These are phyloP conservation scores for Vicugna pacos DNA, from an alignment of 2,113 vertebrate genomes.

Conservation along the genomic window DNA sequence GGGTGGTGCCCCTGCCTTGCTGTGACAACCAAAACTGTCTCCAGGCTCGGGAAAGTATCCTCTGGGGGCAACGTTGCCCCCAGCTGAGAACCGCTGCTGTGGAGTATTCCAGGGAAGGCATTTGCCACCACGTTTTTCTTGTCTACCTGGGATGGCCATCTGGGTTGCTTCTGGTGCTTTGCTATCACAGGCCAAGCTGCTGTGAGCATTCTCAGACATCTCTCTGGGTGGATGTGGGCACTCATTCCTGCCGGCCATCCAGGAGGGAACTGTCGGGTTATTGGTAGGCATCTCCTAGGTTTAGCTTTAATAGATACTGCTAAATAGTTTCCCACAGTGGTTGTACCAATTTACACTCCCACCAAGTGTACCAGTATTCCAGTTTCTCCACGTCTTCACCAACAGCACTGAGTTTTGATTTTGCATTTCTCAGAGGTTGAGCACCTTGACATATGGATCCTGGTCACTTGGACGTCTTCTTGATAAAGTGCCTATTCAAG, in stretches of 20 bases:
- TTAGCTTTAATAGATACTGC: neutral
- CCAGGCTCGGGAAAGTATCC: fast-evolving
- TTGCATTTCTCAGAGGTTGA: neutral
- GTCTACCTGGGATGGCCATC: too few relatives aligned
- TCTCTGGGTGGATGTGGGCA: fast-evolving
- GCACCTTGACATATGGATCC: neutral
- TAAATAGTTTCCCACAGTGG: neutral
- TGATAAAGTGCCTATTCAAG: neutral
- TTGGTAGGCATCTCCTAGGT: fast-evolving
- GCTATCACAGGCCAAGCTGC: fast-evolving
- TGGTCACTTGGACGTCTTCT: neutral
- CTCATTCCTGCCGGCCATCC: neutral
- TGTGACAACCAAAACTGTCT: neutral
- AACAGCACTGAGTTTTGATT: neutral
- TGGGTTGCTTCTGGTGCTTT: neutral
- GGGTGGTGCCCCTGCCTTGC: neutral
- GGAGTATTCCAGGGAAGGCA: neutral
- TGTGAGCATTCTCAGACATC: fast-evolving
- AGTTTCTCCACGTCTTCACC: neutral
- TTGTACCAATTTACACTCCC: neutral
- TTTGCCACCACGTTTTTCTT: neutral
- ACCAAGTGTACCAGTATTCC: neutral
- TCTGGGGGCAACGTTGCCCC: fast-evolving
- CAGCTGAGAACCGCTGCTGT: fast-evolving
- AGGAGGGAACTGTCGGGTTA: fast-evolving